phyloP scores from a whole-genome alignment of 1,140 invertebrate species.

The Drosophila subpulchrella region DNA sequence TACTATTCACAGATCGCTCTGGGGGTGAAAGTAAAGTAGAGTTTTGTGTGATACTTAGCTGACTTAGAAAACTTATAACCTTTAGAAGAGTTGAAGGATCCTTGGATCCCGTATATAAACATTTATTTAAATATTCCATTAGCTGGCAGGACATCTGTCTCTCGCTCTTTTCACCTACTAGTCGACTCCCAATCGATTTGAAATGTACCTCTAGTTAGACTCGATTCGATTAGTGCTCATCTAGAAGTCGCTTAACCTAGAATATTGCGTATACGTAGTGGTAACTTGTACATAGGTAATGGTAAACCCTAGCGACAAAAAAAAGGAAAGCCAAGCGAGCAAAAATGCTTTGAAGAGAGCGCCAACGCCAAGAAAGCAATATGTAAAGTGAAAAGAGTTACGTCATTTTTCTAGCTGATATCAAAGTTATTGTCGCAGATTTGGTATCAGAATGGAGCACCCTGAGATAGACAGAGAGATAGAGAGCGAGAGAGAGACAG shows the following conservation, averaged over 20 bases:
- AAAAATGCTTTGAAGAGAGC: constrained; percentile 37
- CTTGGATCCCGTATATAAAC: constrained; percentile 4
- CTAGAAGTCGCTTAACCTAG: constrained; percentile 19
- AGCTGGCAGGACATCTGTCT: constrained; percentile 9
- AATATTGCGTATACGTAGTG: constrained; percentile 39
- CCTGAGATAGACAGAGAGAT: constrained; percentile 50
- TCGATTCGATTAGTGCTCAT: constrained; percentile 41
- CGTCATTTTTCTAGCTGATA: constrained; percentile 85
- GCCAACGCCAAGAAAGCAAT: constrained; percentile 53
- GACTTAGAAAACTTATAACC: not conserved
- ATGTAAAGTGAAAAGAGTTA: constrained; percentile 80
- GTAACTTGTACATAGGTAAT: constrained; percentile 47
- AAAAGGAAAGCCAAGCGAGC: constrained; percentile 26
- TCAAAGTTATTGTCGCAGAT: constrained; percentile 84
- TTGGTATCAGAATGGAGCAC: constrained; percentile 83
- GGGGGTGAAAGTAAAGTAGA: constrained; percentile 23
- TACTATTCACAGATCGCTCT: constrained; percentile 15
- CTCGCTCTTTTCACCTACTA: constrained; percentile 23
- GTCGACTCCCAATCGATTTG: constrained; percentile 1
- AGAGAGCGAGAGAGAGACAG: not conserved
- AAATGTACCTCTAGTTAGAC: constrained; percentile 19
- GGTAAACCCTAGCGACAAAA: constrained; percentile 13
- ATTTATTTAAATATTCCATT: constrained; percentile 2
- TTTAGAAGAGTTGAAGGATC: constrained; percentile 10
- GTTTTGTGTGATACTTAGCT: constrained; percentile 2